phyloP scores from a whole-genome alignment of 1,140 invertebrate genomes.

The Drosophila fuyamai region DNA sequence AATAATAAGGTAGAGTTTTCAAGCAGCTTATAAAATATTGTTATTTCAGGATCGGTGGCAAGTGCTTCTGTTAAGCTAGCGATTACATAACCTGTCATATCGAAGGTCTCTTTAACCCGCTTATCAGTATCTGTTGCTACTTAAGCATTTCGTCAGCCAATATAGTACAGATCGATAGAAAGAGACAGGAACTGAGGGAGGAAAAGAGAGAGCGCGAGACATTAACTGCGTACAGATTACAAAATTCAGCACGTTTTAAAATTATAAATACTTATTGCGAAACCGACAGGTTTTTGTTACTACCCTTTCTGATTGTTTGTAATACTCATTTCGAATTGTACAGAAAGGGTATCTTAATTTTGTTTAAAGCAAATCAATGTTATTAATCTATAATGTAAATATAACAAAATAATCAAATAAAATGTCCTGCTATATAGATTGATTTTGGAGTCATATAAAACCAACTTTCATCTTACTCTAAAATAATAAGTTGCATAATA shows the following conservation, averaged over 20 bases:
- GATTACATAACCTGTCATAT: constrained; percentile 1
- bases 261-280: constrained; percentile 18
- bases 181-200: neutral
- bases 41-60: too few species aligned
- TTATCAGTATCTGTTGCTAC: constrained; percentile 7
- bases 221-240: constrained; percentile 14
- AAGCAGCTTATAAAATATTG: neutral
- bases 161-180: constrained; percentile 4
- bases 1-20: too few species aligned
- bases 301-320: neutral
- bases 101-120: constrained; percentile 15
- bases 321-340: neutral
- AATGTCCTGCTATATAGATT: too few species aligned
- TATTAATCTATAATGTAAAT: too few species aligned
- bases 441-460: too few species aligned
- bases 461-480: too few species aligned
- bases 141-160: constrained; percentile 10
- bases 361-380: neutral
- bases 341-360: neutral
- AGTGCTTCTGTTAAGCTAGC: too few species aligned
- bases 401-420: too few species aligned
- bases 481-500: too few species aligned
- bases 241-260: constrained; percentile 23
- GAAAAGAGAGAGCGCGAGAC: neutral
- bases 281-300: constrained; percentile 1